These are phyloP conservation scores for Euborellia annulipes DNA, from an alignment of 1,140 invertebrate species.

Conservation along the genomic window DNA sequence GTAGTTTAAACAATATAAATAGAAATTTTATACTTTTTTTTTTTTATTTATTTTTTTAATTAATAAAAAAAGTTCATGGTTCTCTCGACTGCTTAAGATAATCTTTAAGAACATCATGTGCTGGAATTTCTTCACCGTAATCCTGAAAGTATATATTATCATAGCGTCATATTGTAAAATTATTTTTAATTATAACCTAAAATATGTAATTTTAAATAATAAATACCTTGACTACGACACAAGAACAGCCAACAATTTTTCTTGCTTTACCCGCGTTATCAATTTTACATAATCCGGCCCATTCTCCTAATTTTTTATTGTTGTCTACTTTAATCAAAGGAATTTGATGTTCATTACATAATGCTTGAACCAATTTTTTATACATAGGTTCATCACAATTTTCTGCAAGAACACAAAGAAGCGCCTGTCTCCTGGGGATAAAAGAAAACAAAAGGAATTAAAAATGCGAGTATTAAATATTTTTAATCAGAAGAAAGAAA, in stretches of 20 bases:
- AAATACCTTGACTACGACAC: constrained; percentile 92
- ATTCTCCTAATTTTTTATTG: constrained; percentile 98
- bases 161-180: neutral
- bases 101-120: constrained; percentile 80
- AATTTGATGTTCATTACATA: constrained; percentile 97
- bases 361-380: constrained; percentile 93
- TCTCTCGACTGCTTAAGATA: constrained; percentile 49
- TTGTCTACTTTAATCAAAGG: constrained; percentile 94
- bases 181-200: neutral
- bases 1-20: neutral
- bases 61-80: constrained; percentile 14
- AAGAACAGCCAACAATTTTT: constrained; percentile 97
- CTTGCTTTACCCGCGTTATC: constrained; percentile 97
- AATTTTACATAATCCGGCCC: constrained; percentile 98
- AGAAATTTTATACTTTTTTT: constrained; percentile 1
- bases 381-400: constrained; percentile 97
- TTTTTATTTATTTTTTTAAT: neutral
- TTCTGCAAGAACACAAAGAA: constrained; percentile 90
- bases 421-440: constrained; percentile 67
- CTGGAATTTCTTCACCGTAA: constrained; percentile 89
- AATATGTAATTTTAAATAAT: constrained; percentile 1
- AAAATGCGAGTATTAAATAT: too few species aligned
- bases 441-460: too few species aligned
- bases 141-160: constrained; percentile 47
- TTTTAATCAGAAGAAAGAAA: too few species aligned